Conservation (phyloP, 2,888 invertebrate genomes). For the Parascotia fuliginaria region DNA sequence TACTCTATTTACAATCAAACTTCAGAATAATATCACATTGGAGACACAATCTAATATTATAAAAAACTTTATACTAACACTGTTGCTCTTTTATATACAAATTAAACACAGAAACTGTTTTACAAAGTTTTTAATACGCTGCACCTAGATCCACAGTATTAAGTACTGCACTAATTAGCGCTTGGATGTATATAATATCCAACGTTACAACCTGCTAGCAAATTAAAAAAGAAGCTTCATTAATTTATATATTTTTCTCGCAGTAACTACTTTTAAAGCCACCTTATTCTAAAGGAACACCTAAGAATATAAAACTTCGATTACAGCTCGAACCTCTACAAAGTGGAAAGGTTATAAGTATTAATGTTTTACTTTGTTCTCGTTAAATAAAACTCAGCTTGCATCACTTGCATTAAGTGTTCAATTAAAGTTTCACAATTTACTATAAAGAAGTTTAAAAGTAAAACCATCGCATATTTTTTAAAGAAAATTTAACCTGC, state of each 20-base stretch:
- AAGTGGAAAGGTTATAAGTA: constrained; percentile 12
- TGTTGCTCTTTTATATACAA: neutral
- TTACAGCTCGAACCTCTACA: constrained; percentile 7
- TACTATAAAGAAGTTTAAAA: neutral
- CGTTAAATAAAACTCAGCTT: neutral
- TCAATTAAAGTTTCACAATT: neutral
- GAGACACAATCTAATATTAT: neutral
- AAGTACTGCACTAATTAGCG: constrained; percentile 2
- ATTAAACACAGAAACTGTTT: neutral
- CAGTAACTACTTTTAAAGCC: neutral
- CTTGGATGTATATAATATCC: constrained; percentile 4
- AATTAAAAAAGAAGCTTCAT: constrained; percentile 1
- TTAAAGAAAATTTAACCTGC: no score
- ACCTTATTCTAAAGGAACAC: constrained; percentile 2
- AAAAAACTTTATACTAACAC: neutral
- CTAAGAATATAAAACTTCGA: constrained; percentile 10
- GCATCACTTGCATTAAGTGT: neutral
- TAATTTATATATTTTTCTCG: neutral
- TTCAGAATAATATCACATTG: neutral
- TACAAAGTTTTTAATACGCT: neutral
- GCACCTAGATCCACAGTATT: neutral
- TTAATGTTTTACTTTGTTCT: constrained; percentile 1
- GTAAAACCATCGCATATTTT: no score
- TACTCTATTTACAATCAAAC: neutral
- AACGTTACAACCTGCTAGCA: neutral